Base-by-base conservation (phyloP, 2,888 invertebrate species). In the Ametastegia equiseti region DNA sequence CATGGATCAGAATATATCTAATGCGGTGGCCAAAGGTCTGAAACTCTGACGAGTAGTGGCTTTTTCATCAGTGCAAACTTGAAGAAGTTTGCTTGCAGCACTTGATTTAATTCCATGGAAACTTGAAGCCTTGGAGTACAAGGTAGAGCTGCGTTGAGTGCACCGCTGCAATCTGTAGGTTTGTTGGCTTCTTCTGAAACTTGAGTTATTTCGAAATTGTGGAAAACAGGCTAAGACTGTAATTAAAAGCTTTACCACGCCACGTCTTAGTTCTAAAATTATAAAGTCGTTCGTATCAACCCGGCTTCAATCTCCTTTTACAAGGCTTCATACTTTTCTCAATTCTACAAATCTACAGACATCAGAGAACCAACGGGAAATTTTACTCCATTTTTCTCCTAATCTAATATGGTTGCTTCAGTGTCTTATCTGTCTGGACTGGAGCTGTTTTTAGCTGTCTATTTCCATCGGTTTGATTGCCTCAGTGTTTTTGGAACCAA, bases 201-300 rank as follows among this genome's bases (percentile, higher is more conserved):
- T 78, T 60, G 78, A 78, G 57, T 78, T 78, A 45, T 63, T 60
- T 78, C 33, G 78, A 63, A 78, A 60, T 63, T 63, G 78, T 42
- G 42, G 63, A 60, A 78, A 63, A 39, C 57, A 30, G 78, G 30
- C 33, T 57, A 30, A 78, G 45, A 57, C 45, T 78, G 45, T 78
- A 78, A 78, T 78, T 78, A 78, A 60, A 78, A 78, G 78, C 42
- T 78, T 60, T 50, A 50, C 78, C 63, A 78, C 36, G n/a, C 54
- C 54, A 19, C 54, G 36, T 42, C 50, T 67, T 47, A 75, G 54
- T 75, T 50, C 19, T 36, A 39, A 27, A 54, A 75, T 75, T 50
- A 54, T 33, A 50, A 75, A 75, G 54, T 75, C 75, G 75, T 75
- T 75, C 75, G 50, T 54, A 54, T 75, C 71, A 54, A 36, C 54